Evolutionary conservation across 2,888 invertebrate genomes (phyloP), one percentile per base, ranked within the genome.

Genomic region (Lottia scabra): DNA sequence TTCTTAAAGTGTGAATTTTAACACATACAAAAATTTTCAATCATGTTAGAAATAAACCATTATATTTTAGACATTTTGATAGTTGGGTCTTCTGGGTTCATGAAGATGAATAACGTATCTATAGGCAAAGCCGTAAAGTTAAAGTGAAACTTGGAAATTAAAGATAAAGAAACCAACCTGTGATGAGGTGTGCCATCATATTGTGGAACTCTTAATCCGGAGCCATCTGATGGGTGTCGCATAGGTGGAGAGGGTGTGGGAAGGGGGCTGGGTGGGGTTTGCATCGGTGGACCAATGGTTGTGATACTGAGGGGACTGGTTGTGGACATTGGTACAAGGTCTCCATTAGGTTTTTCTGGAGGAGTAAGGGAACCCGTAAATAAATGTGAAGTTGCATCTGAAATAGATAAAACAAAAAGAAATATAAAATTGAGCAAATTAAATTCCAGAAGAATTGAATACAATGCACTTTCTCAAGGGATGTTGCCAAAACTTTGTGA

Each of bases 261-360:
- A 63, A 91, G 85, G 26, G 94, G 94, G 82, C 94, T 94, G 72
- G 94, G 94, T 79, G 96, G 95, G 75, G 95, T 94, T 90, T 95
- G 95, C 90, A 95, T 93, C 80, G 92, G 92, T 84, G 94, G 93
- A 26, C 87, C 81, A 75, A 89, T 81, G 68, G 87, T 78, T 63
- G 81, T 81, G 67, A 88, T 81, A 71, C 83, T 84, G 56, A 88
- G 82, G 27, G 87, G 84, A 73, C 82, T 78, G 43, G 83, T 78
- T 74, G 85, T 87, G 75, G 84, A 84, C 85, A 85, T 84, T 80
- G 83, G 79, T 77, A 86, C 86, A 80, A 83, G 78, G 67, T 87
- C 90, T 67, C 89, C 89, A 83, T 89, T 90, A 80, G 89, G 82
- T 84, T 91, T 91, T 81, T 90, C 90, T 27, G 91, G 90, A 46